Base-by-base conservation (phyloP, 2,113 vertebrate genomes). In the Bagarius yarrelli region DNA sequence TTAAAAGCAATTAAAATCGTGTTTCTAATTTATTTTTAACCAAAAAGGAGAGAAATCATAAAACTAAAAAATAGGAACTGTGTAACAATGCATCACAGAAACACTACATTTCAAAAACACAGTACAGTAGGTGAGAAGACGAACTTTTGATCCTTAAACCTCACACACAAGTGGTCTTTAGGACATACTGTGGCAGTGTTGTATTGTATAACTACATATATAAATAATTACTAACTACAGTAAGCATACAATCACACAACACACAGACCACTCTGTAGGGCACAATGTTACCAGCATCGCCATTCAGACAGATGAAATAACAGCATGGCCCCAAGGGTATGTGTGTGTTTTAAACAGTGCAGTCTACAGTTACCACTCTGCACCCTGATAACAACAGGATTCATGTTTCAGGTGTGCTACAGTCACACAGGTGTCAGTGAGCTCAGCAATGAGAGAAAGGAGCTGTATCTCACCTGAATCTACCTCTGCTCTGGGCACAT, bases 331-430 rank as follows among this genome's bases (percentile, higher is more conserved):
- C 53, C 83, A 66, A 80, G 71, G 79, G 30, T 47, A 53, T 85
- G 86, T 85, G 71, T 60, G 8, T 47, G 34, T 70, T 50, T 61
- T 60, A 59, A 15, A 73, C 78, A 44, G 67, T 83, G 82, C 78
- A 78, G 83, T 85, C 85, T 88, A 79, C 82, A 73, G 87, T 89
- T 91, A 88, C 88, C 84, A 86, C 85, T 85, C 85, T 52, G 86
- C 85, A 87, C 84, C 83, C 85, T 84, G 89, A 88, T 89, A 90
- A 57, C 81, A 73, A 55, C 81, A 73, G n/a, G 83, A 79, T 83
- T 91, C 86, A 32, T 73, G 81, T 91, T 90, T 88, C 88, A 87
- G 76, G 83, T 86, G 83, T 84, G 83, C 66, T 61, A 27, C 36
- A 79, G 81, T 84, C 86, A 82, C 76, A 86, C 87, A 85, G 86